These are phyloP conservation scores for Tetropium fuscum DNA, from an alignment of 2,888 invertebrate genomes.

Conservation along the genomic window DNA sequence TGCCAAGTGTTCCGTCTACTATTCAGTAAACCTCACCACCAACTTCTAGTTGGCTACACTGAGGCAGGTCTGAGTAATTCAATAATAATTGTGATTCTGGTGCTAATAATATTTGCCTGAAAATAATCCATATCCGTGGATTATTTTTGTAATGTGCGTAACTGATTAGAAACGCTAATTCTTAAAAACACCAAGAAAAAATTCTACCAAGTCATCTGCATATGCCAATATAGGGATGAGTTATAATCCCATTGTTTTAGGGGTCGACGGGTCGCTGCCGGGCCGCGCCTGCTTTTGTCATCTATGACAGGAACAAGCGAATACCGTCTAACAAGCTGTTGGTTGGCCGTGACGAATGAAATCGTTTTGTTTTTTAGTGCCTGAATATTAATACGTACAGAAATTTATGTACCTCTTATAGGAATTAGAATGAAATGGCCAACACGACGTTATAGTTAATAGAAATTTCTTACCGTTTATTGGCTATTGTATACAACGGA, in stretches of 20 bases:
- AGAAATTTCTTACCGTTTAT: neutral
- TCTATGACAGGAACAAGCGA: slow-evolving; percentile 29
- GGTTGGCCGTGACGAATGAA: slow-evolving; percentile 37
- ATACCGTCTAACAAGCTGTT: slow-evolving; percentile 34
- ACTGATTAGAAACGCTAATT: too few species aligned
- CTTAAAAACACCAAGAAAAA: too few species aligned
- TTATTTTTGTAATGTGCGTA: too few species aligned
- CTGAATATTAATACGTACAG: slow-evolving; percentile 8
- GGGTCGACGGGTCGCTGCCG: slow-evolving; percentile 32
- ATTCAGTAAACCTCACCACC: too few species aligned
- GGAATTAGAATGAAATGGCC: slow-evolving; percentile 7
- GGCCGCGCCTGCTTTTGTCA: slow-evolving; percentile 42
- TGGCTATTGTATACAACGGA: neutral
- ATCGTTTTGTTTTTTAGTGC: slow-evolving; percentile 28
- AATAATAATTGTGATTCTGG: too few species aligned
- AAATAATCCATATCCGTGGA: neutral
- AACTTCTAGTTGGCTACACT: too few species aligned
- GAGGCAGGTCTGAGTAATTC: too few species aligned
- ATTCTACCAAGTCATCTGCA: slow-evolving; percentile 9
- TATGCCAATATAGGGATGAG: slow-evolving; percentile 37
- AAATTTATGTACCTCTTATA: slow-evolving; percentile 12
- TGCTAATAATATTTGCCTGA: too few species aligned
- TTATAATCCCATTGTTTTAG: slow-evolving; percentile 36
- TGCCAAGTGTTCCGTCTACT: too few species aligned
- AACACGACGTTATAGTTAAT: slow-evolving; percentile 6